phyloP scores from a whole-genome alignment of 2,888 invertebrate species.

The Heliconius ethilla region DNA sequence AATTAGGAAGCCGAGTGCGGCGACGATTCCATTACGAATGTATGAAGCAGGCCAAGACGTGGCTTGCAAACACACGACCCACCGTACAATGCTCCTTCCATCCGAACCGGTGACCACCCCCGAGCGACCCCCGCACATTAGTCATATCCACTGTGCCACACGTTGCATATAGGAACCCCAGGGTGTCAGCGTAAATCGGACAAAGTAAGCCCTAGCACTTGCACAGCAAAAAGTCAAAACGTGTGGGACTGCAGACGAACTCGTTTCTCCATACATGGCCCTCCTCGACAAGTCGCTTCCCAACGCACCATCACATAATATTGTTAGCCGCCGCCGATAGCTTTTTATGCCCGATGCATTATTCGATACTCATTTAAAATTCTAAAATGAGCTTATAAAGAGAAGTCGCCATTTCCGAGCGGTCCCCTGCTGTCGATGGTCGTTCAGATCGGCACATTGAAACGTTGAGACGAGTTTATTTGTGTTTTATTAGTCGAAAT shows the following conservation, averaged over 20 bases:
- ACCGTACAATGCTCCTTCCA: conserved; percentile 74
- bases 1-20: conserved; percentile 63
- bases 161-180: conserved; percentile 52
- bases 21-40: conserved; percentile 75
- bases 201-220: conserved; percentile 67
- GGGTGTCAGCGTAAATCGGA: conserved; percentile 59
- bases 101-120: conserved; percentile 57
- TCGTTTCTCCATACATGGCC: conserved; percentile 80
- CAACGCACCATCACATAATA: conserved; percentile 80
- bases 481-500: conserved; percentile 64
- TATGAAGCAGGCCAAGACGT: conserved; percentile 69
- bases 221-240: conserved; percentile 78
- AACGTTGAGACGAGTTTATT: conserved; percentile 46
- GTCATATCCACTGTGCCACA: conserved; percentile 46
- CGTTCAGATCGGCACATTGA: conserved; percentile 52
- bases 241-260: conserved; percentile 81
- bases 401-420: conserved; percentile 77
- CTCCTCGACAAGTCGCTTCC: conserved; percentile 75
- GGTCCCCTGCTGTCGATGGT: conserved; percentile 74
- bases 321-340: conserved; percentile 79
- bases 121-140: conserved; percentile 52
- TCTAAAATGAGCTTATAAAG: conserved; percentile 81
- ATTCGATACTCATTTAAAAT: conserved; percentile 83
- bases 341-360: conserved; percentile 82
- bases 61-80: conserved; percentile 70